Percentiles rank a stretch among this genome's conserved stretches.
These are phyloP conservation scores for Rhaphigaster nebulosa DNA, from an alignment of 2,888 invertebrate species.

Conservation along the genomic window DNA sequence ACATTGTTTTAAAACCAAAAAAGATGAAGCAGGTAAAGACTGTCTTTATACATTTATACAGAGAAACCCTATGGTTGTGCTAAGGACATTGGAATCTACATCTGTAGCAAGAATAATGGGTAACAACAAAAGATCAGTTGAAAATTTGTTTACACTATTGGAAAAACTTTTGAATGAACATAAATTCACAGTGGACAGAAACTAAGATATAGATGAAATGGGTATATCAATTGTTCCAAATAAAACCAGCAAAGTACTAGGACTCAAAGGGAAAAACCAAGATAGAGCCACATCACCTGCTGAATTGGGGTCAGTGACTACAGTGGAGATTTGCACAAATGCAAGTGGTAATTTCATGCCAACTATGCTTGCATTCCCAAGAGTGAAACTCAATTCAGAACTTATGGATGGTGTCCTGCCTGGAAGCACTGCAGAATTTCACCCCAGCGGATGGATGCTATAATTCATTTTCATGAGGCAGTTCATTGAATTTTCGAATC, in stretches of 20 bases:
- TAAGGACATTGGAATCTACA: too few relatives aligned
- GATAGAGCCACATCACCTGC: conserved; percentile 14
- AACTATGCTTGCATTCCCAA: background rate
- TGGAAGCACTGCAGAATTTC: background rate
- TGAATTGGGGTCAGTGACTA: conserved; percentile 13
- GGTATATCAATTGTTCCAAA: conserved; percentile 42
- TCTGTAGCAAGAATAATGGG: too few relatives aligned
- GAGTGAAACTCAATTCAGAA: background rate
- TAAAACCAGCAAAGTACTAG: conserved; percentile 41
- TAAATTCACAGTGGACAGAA: background rate
- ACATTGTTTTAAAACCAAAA: too few relatives aligned
- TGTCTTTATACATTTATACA: too few relatives aligned
- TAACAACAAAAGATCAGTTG: too few relatives aligned
- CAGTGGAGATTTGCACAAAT: conserved; percentile 35
- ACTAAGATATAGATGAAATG: conserved; percentile 23
- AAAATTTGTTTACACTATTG: background rate
- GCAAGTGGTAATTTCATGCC: conserved; percentile 47
- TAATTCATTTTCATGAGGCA: too few relatives aligned
- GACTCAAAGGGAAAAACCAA: conserved; percentile 26
- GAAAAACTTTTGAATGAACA: background rate
- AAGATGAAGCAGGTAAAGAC: too few relatives aligned
- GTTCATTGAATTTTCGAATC: too few relatives aligned
- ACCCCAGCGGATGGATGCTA: too few relatives aligned
- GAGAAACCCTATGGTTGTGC: too few relatives aligned
- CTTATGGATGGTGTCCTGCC: conserved; percentile 18